A percentile compares a stretch with the other conserved stretches of the same genome.
phyloP scores from a whole-genome alignment of 1,140 invertebrate species.

The Pygmarrhopalites habei region DNA sequence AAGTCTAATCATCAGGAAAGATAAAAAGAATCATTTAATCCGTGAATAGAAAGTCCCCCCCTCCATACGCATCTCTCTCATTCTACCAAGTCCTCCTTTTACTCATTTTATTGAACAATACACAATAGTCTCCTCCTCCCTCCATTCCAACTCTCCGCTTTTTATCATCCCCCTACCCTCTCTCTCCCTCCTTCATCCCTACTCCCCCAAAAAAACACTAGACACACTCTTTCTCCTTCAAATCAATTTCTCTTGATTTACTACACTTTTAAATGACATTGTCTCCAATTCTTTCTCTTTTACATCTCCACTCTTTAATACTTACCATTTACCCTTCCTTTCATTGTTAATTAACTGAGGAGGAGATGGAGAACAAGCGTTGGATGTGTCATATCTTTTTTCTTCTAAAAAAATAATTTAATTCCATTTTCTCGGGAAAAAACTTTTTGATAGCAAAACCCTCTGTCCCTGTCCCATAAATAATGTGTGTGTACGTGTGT shows the following conservation, averaged over 20 bases:
- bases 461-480: too few relatives aligned
- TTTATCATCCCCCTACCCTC: neutral
- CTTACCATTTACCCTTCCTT: too few relatives aligned
- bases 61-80: neutral
- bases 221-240: neutral
- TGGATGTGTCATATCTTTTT: too few relatives aligned
- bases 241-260: slow-evolving; percentile 7
- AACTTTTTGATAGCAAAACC: too few relatives aligned
- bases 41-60: neutral
- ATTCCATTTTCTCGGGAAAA: too few relatives aligned
- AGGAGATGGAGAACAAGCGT: too few relatives aligned
- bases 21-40: slow-evolving; percentile 30
- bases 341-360: too few relatives aligned
- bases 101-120: slow-evolving; percentile 11
- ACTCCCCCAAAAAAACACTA: too few relatives aligned
- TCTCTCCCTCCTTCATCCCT: neutral
- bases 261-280: too few relatives aligned
- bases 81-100: neutral
- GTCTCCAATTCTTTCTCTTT: neutral
- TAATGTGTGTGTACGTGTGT: too few relatives aligned
- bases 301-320: neutral
- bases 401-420: too few relatives aligned
- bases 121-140: neutral
- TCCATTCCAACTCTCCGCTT: neutral
- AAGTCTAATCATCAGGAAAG: slow-evolving; percentile 29